Base-by-base conservation (phyloP, 1,140 invertebrate genomes). In the Scylla paramamosain region DNA sequence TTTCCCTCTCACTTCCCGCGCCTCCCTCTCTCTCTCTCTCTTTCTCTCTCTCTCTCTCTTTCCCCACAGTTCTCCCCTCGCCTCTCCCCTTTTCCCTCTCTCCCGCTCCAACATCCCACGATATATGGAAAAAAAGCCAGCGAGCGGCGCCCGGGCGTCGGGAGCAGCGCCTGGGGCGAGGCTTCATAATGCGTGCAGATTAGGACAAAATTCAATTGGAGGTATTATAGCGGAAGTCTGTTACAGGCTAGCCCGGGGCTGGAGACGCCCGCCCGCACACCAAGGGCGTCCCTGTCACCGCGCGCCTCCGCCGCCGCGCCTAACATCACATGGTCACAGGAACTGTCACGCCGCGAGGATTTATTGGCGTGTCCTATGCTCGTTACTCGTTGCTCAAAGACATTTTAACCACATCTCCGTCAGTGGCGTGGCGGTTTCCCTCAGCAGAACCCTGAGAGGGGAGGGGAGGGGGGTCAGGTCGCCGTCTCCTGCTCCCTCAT, bases 191-290 rank as follows among this genome's bases (percentile, higher is more conserved):
- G 90, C 82, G 89, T 87, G 89, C 94, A 95, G 94, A 95, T 95
- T 95, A 95, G 90, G 91, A 95, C 94, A 86, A 95, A 95, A 95
- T 95, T 95, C 94, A 95, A 95, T 95, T 92, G 94, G 89, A 39
- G 89, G 89, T 92, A 95, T 95, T 95, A 95, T 91, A 87, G 89
- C 67, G 89, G 88, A 95, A 95, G 94, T 95, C 94, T 95, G 94
- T 92, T 95, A 95, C 94, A 94, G 87, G 59, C 59, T 45, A 29
- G 87, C 93, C 93, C 39, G 84, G 87, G 93, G 93, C 31, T 28
- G 28, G 46, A 82, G 52, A 67, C 91, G 59, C 31, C 28, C 32
- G 29, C 7, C 29, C 32, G 67, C 29, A 84, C 48, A 32, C 92
- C 82, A 46, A 45, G 83, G 20, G 20, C 59, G n/a, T 46, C 92